Base-by-base conservation (phyloP, 2,113 vertebrate genomes). In the Pachypanchax playfairii region DNA sequence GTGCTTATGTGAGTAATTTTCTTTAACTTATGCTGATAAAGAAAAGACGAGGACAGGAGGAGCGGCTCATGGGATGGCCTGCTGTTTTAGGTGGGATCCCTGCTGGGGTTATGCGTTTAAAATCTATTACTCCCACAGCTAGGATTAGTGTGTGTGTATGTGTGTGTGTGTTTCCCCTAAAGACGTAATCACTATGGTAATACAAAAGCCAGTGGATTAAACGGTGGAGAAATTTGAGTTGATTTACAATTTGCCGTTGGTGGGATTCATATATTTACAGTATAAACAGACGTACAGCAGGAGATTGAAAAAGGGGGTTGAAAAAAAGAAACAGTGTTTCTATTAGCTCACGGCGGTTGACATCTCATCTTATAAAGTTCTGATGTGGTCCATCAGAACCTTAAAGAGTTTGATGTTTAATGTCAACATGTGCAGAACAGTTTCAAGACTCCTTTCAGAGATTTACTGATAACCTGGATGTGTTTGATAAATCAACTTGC, bases 171-270 rank as follows among this genome's bases (percentile, higher is more conserved):
- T 75, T 84, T 85, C 85, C 86, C 87, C 86, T 82, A 85, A 84
- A 90, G 87, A 89, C 83, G 60, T 83, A 89, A 90, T 90, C 89
- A 90, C 87, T 84, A 89, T 89, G 87, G 70, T 90, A 90, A 90
- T 90, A 85, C 79, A 86, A 87, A 85, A 85, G 65, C 75, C 79
- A 76, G 76, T 90, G 87, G 87, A 89, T 90, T 90, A 89, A 87
- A 78, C 63, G 74, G 57, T 65, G 22, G 61, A 74, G 70, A 83
- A 77, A 87, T 78, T 79, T 44, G 69, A 53, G 61, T 75, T 82
- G 76, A 77, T 88, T 85, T 87, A 77, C 62, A 65, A 70, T 72
- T 47, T 39, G 81, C 77, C 76, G 74, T 80, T 76, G 76, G 82
- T 81, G 55, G 55, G 43, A 79, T 69, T 74, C 42, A 73, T 6